Percentiles rank a stretch among this genome's conserved stretches.
Conservation (phyloP, 2,888 invertebrate genomes). For the Drosophila suboccidentalis region DNA sequence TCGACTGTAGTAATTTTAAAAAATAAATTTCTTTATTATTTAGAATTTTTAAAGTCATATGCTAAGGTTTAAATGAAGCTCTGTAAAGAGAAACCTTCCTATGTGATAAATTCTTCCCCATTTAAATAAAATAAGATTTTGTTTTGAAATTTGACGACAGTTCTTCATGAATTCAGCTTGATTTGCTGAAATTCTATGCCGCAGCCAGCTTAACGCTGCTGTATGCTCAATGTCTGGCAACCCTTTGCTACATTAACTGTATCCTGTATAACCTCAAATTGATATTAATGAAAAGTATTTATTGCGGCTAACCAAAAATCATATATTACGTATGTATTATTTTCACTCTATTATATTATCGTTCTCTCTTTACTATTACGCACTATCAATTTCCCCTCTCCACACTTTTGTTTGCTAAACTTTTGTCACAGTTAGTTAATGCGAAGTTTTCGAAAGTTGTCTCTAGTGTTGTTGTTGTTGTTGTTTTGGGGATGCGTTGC, state of each 20-base stretch:
- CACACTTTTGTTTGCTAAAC: background rate
- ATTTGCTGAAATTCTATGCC: too few species aligned
- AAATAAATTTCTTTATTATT: too few species aligned
- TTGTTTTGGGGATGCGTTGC: slow-evolving; percentile 23
- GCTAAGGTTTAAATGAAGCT: too few species aligned
- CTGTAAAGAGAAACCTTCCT: too few species aligned
- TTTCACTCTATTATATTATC: slow-evolving; percentile 19
- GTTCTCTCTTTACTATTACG: background rate
- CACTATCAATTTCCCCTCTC: background rate
- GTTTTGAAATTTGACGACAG: too few species aligned
- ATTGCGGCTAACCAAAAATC: too few species aligned
- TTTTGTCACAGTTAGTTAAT: slow-evolving; percentile 47
- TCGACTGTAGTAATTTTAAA: too few species aligned
- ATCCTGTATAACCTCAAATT: background rate
- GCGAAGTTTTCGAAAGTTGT: slow-evolving; percentile 51
- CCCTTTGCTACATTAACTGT: background rate
- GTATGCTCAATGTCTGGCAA: background rate
- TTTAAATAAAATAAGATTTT: too few species aligned
- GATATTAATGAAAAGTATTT: background rate
- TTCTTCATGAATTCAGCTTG: too few species aligned
- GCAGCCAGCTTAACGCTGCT: background rate
- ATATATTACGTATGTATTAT: slow-evolving; percentile 13
- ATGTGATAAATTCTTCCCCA: too few species aligned
- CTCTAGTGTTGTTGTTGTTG: slow-evolving; percentile 15
- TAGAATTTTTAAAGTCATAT: too few species aligned